phyloP scores from a whole-genome alignment of 2,797 vertebrate species.

The Fistularia commersonii region DNA sequence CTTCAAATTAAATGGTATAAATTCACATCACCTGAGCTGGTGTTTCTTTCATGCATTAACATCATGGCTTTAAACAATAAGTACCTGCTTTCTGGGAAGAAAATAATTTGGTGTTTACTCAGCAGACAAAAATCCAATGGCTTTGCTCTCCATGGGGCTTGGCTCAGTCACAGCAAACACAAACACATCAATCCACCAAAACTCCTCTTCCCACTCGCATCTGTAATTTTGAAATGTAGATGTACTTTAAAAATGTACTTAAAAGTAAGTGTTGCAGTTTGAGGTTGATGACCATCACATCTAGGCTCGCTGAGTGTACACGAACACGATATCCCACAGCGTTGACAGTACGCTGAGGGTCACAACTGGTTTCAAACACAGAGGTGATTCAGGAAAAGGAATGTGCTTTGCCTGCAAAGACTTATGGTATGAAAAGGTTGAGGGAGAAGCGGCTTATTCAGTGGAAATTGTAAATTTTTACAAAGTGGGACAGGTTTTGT shows the following conservation, averaged over 20 bases:
- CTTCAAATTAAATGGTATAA: conserved; percentile 23
- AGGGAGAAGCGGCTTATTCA: conserved; percentile 10
- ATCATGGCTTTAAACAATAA: conserved; percentile 43
- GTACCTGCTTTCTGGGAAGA: conserved; percentile 21
- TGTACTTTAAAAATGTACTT: too few species aligned
- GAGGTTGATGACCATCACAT: too few species aligned
- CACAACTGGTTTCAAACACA: conserved; percentile 30
- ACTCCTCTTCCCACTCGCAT: too few species aligned
- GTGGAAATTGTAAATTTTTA: conserved; percentile 30
- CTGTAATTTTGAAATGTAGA: too few species aligned
- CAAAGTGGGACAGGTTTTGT: conserved; percentile 18
- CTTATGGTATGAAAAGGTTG: conserved; percentile 31
- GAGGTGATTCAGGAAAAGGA: conserved; percentile 26
- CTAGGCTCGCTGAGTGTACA: too few species aligned
- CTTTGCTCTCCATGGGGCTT: conserved; percentile 51
- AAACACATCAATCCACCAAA: conserved; percentile 6
- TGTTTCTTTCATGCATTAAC: conserved; percentile 10
- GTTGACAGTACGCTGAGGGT: conserved; percentile 24
- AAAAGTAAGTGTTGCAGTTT: too few species aligned
- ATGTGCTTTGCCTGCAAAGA: conserved; percentile 72
- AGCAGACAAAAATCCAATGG: conserved; percentile 54
- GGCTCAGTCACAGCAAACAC: conserved; percentile 62
- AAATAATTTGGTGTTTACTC: conserved; percentile 9
- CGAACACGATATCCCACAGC: conserved; percentile 27
- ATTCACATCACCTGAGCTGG: conserved; percentile 31